A percentile compares a stretch with the other conserved stretches of the same genome.
These are phyloP conservation scores for Caenorhabditis afra DNA, from an alignment of 2,888 invertebrate species.

Conservation along the genomic window DNA sequence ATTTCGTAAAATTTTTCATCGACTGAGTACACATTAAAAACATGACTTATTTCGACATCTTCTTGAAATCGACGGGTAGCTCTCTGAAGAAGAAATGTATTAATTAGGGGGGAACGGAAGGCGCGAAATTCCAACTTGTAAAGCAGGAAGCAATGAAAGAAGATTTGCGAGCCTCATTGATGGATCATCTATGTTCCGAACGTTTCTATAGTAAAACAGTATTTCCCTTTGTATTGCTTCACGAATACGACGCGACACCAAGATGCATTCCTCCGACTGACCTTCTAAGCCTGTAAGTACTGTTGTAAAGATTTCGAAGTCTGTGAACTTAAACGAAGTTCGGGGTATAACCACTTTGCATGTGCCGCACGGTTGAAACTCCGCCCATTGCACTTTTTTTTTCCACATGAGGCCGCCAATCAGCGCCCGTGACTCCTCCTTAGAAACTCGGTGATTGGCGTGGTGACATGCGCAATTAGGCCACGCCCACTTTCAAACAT, in stretches of 20 bases:
- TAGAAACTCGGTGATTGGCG: too few relatives aligned
- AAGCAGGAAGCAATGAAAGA: constrained; percentile 61
- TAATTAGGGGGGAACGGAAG: not conserved
- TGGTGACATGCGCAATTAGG: too few relatives aligned
- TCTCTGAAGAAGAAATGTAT: constrained; percentile 50
- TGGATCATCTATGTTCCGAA: constrained; percentile 48
- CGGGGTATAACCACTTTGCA: too few relatives aligned
- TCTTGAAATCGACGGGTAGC: constrained; percentile 67
- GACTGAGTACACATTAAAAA: constrained; percentile 65
- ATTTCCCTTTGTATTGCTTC: constrained; percentile 58
- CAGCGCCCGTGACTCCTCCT: too few relatives aligned
- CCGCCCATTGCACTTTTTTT: too few relatives aligned
- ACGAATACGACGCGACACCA: constrained; percentile 40
- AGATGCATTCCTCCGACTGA: constrained; percentile 57
- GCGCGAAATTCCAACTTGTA: constrained; percentile 44
- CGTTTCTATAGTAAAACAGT: constrained; percentile 59
- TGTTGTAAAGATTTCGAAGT: too few relatives aligned
- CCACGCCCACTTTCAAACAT: too few relatives aligned
- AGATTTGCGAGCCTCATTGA: constrained; percentile 61
- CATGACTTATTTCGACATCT: constrained; percentile 67
- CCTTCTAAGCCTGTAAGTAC: constrained; percentile 58
- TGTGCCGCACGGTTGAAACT: too few relatives aligned
- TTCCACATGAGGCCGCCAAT: too few relatives aligned
- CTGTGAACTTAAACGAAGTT: too few relatives aligned
- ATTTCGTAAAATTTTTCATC: constrained; percentile 66